Base-by-base conservation (phyloP, 2,888 invertebrate genomes). In the Tenthredo distinguenda region DNA sequence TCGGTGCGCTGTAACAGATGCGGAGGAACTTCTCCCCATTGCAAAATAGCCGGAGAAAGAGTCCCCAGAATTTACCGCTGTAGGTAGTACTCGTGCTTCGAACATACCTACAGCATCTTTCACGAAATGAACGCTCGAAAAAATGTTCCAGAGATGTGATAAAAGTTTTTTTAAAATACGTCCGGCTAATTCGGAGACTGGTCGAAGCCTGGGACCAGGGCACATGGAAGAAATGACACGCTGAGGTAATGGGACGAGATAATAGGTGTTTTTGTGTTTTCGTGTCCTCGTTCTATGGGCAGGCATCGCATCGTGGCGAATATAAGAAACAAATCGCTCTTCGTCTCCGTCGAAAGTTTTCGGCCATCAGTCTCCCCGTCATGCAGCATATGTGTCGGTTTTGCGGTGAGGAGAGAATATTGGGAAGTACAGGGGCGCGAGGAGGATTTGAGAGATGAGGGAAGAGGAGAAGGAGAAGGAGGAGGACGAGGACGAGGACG, bases 261-360 rank as follows among this genome's bases (percentile, higher is more conserved):
- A 43, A 83, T 83, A 47, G 65, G 43, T 65, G 68, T 68, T 83
- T 68, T 83, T 84, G 50, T 74, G 31, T 84, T 68, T 37, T 43
- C 40, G 18, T 72, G 40, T 71, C 84, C 55, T 21, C 82, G 82
- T 62, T 40, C 7, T 34, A 58, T 62, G 84, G 55, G n/a, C 26
- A 21, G 83, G n/a, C 62, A 55, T 81, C 31, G n/a, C 62, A 55
- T 81, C 31, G 62, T 58, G 31, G n/a, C 68, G 74, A 84, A 84
- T 74, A 87, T 87, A 87, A 88, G 87, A 88, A 87, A 90, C 88
- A 90, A 90, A 91, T 90, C 89, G 88, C 86, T 90, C 88, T 89
- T 88, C 89, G 87, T 89, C 88, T 87, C 86, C 88, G 88, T 88
- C 88, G 86, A 89, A 91, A 90, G 88, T 91, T 90, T 89, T 88